Conservation (phyloP, 2,113 vertebrate species). For the Carettochelys insculpta region DNA sequence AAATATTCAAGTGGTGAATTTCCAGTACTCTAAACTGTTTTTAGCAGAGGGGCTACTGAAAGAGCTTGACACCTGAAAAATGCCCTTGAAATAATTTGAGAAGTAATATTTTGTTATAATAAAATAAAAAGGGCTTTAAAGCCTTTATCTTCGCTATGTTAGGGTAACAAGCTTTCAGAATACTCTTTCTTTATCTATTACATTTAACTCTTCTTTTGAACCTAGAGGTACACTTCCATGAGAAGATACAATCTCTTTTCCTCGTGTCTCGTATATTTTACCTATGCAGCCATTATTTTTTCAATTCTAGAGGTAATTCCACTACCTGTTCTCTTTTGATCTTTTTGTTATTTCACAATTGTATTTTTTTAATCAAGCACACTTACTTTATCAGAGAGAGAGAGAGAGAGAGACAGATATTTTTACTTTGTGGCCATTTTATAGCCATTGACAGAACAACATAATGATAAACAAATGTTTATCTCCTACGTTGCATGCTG, state of each 20-base stretch:
- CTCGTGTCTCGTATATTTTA: background rate
- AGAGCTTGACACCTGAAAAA: background rate
- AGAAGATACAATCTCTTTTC: background rate
- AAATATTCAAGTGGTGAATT: background rate
- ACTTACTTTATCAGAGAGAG: background rate
- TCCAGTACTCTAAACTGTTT: background rate
- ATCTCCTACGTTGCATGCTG: background rate
- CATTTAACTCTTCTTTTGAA: background rate
- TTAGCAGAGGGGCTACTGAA: background rate
- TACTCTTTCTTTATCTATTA: background rate
- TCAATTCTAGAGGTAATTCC: background rate
- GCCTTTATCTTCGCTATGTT: too few relatives aligned
- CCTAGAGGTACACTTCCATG: background rate
- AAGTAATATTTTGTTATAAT: background rate
- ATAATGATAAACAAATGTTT: background rate
- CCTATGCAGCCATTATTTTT: background rate
- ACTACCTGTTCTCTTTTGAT: background rate
- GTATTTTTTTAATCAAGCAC: background rate
- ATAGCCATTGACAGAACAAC: background rate
- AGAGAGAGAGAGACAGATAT: background rate
- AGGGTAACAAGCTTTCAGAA: background rate
- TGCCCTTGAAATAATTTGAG: background rate
- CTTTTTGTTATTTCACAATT: background rate
- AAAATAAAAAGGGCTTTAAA: background rate
- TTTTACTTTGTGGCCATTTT: background rate